Evolutionary conservation across 2,113 vertebrate genomes (phyloP).

Genomic region (Mastomys coucha): DNA sequence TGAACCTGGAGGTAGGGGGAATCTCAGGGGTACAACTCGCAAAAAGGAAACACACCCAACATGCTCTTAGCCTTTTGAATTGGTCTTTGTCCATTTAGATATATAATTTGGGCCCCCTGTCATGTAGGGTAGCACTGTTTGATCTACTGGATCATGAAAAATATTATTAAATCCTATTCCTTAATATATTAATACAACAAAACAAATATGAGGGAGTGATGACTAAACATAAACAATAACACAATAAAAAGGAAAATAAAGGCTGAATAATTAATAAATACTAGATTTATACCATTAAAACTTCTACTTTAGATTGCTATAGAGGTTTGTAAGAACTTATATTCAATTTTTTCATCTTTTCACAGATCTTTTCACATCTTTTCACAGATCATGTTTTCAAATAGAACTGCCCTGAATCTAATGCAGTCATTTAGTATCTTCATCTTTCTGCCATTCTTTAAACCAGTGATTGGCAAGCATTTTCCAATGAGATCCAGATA

Average conservation of each 20-base stretch:
- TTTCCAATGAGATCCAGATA: conserved; percentile 1
- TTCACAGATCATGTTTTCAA: not conserved
- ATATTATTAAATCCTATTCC: not conserved
- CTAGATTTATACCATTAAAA: conserved; percentile 29
- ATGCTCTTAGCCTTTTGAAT: not conserved
- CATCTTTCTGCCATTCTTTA: conserved; percentile 1
- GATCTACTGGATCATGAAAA: not conserved
- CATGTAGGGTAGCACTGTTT: not conserved
- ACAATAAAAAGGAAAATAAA: not conserved
- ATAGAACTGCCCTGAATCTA: not conserved
- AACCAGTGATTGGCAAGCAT: not conserved
- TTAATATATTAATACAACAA: not conserved
- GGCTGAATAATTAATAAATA: not conserved
- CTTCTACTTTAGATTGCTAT: not conserved
- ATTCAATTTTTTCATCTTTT: not conserved
- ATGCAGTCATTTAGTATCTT: not conserved
- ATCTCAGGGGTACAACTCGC: not conserved
- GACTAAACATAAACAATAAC: not conserved
- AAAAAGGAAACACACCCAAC: not conserved
- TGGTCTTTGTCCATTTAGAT: not conserved
- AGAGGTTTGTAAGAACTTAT: not conserved
- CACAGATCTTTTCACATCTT: not conserved
- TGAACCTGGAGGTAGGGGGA: not conserved
- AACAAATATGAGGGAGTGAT: not conserved
- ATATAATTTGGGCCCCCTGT: not conserved